Conservation (phyloP, 2,797 vertebrate genomes). For the Rhinophrynus dorsalis region DNA sequence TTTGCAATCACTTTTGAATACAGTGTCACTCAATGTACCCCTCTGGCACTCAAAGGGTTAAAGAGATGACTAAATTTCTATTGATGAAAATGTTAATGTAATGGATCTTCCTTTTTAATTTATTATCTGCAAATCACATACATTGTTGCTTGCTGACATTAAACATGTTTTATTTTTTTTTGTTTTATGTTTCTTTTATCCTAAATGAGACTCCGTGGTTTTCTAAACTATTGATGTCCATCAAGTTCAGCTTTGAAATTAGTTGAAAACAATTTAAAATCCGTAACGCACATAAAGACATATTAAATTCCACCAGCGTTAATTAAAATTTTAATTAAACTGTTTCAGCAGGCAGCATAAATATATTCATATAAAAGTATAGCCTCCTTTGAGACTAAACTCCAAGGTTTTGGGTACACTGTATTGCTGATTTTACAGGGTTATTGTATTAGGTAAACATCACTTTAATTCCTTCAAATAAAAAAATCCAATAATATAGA, state of each 20-base stretch:
- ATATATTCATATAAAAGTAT: slow-evolving; percentile 56
- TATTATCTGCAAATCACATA: too few relatives aligned
- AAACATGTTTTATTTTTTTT: too few relatives aligned
- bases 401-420: slow-evolving; percentile 53
- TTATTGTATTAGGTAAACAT: slow-evolving; percentile 50
- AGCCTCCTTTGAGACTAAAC: slow-evolving; percentile 46
- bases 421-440: slow-evolving; percentile 59
- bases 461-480: slow-evolving; percentile 44
- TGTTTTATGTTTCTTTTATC: too few relatives aligned
- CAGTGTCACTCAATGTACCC: too few relatives aligned
- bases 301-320: slow-evolving; percentile 53
- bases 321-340: slow-evolving; percentile 60
- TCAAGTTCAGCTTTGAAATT: not conserved
- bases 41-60: too few relatives aligned
- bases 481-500: slow-evolving; percentile 51
- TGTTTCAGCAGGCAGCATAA: slow-evolving; percentile 59
- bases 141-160: too few relatives aligned
- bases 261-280: slow-evolving; percentile 54
- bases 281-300: slow-evolving; percentile 53
- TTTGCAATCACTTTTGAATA: too few relatives aligned
- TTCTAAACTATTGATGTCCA: too few relatives aligned
- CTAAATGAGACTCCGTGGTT: too few relatives aligned
- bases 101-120: too few relatives aligned
- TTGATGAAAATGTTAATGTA: too few relatives aligned
- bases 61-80: too few relatives aligned